Base-by-base conservation (phyloP, 2,888 invertebrate genomes). In the Cryptus viduatorius region DNA sequence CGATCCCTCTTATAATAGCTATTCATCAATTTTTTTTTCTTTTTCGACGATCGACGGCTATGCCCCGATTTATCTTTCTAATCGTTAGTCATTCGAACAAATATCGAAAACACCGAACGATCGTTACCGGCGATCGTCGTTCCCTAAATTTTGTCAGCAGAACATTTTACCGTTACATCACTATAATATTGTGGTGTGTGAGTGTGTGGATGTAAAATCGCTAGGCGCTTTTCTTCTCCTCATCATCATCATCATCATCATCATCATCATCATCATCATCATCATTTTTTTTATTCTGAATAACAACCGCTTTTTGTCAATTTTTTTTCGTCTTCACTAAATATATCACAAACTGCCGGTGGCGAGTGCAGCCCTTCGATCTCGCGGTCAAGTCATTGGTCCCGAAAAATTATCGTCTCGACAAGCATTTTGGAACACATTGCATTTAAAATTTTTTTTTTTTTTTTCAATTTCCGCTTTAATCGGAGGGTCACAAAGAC, bases 301-400 rank as follows among this genome's bases (percentile, higher is more conserved):
- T 87, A 86, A 86, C 86, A 85, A 87, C 79, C 83, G 80, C 61
- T 82, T 82, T 86, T 85, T 80, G 56, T 84, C 50, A 73, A 37
- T 87, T 83, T 75, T 86, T 86, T 86, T 83, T 67, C 50, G 89
- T 91, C 93, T 88, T 92, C 89, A 92, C 92, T 93, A 93, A 92
- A 92, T 93, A 93, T 93, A 93, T 93, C 93, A 93, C 93, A 93
- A 93, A 93, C 92, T 92, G 92, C 91, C 92, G 91, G 91, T 90
- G 90, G 91, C 83, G 84, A 89, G 85, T 87, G 89, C 89, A 89
- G 89, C 87, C 85, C 86, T 78, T 71, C 84, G 79, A 86, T 89
- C 4, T 88, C 86, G 84, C 87, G 89, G 83, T 8, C 87, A 83
- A 88, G 89, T 80, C 82, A 71, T 24, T 73, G 56, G 48, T 71